Percentiles rank a stretch among this genome's conserved stretches.
Conservation (phyloP, 2,113 vertebrate genomes). For the Podocnemis expansa region DNA sequence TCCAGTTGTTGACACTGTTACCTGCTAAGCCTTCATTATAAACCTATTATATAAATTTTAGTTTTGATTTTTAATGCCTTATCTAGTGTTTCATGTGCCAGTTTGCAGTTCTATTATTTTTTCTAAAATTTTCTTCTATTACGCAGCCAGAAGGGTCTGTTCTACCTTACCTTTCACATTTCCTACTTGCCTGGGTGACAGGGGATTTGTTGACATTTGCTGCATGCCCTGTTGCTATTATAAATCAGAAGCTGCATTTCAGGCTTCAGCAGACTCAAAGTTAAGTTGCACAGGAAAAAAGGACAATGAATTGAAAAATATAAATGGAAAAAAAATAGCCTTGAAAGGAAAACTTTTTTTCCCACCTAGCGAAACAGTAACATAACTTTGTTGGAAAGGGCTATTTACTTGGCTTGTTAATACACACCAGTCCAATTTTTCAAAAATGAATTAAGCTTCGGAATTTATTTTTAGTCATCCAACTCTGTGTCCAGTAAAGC, state of each 20-base stretch:
- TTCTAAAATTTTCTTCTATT: neutral
- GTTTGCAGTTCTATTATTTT: constrained; percentile 16
- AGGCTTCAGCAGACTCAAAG: constrained; percentile 78
- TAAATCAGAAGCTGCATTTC: constrained; percentile 76
- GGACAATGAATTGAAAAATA: constrained; percentile 63
- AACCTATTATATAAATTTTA: constrained; percentile 20
- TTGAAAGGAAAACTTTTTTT: constrained; percentile 10
- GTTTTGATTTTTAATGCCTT: constrained; percentile 38
- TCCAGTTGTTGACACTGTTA: neutral
- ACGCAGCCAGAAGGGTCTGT: constrained; percentile 45
- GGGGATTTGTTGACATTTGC: constrained; percentile 81
- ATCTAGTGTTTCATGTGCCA: neutral
- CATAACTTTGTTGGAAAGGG: neutral
- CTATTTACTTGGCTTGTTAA: neutral
- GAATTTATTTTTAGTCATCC: neutral
- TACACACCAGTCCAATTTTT: neutral
- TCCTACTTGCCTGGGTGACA: constrained; percentile 64
- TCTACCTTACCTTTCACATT: constrained; percentile 69
- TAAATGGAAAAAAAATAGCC: constrained; percentile 62
- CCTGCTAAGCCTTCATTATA: constrained; percentile 6
- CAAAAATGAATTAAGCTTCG: neutral
- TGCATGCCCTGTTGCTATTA: constrained; percentile 76
- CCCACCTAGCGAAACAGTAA: neutral
- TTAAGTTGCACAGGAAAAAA: constrained; percentile 73
- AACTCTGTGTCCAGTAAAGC: neutral